phyloP scores from a whole-genome alignment of 2,797 vertebrate genomes.

The Epinephelus coioides region DNA sequence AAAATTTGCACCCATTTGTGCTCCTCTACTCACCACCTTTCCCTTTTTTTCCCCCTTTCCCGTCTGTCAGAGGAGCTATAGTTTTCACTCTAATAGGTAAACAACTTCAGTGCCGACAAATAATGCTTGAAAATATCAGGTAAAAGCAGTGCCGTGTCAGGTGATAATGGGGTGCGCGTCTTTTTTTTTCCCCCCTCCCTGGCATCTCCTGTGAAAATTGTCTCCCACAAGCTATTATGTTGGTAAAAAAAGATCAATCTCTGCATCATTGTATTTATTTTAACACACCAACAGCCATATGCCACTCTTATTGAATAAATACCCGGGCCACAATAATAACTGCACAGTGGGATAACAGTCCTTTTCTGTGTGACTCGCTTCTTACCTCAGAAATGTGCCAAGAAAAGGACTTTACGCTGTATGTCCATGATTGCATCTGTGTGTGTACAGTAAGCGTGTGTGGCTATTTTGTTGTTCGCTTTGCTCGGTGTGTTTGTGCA shows the following conservation, averaged over 20 bases:
- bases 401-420: background rate
- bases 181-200: conserved; percentile 14
- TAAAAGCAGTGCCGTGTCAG: conserved; percentile 61
- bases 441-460: background rate
- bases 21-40: conserved; percentile 36
- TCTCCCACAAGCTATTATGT: conserved; percentile 62
- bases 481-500: conserved; percentile 58
- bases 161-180: conserved; percentile 64
- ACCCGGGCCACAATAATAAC: background rate
- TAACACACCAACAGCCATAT: conserved; percentile 33
- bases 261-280: conserved; percentile 52
- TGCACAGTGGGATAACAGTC: conserved; percentile 26
- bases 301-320: conserved; percentile 49
- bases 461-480: conserved; percentile 23
- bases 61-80: conserved; percentile 39
- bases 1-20: conserved; percentile 75
- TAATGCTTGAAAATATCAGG: conserved; percentile 72
- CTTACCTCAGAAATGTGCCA: conserved; percentile 21
- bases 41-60: background rate
- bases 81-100: conserved; percentile 71
- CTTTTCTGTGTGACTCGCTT: background rate
- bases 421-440: conserved; percentile 9
- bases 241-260: conserved; percentile 47
- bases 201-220: conserved; percentile 58
- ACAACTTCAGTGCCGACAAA: conserved; percentile 68